Base-by-base conservation (phyloP, 2,888 invertebrate genomes). In the Criorhina ranunculi region DNA sequence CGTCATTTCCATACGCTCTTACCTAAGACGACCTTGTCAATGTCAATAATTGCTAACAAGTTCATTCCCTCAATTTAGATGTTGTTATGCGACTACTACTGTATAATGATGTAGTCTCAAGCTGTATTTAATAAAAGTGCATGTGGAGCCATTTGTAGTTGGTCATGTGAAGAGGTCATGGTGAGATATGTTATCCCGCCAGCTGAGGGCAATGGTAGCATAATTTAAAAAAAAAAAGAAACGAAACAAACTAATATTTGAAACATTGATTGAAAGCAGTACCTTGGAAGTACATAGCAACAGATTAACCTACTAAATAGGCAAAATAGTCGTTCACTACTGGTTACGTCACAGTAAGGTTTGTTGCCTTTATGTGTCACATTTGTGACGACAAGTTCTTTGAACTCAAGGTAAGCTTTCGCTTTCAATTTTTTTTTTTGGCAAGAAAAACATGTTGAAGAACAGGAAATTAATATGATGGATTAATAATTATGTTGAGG, bases 21-120 rank as follows among this genome's bases (percentile, higher is more conserved):
- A 60, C 85, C 66, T 62, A 80, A 69, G 42, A 66, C 35, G 76
- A 70, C 85, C 85, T 85, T 85, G 80, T 15, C 76, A 80, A 80
- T 85, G 85, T 85, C 85, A 85, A 85, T 85, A 85, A 85, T 80
- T 85, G 85, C 76, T 29, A 66, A 80, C 85, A 80, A 85, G 85
- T 85, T 85, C 85, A 85, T 80, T 85, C 85, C 75, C 70, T 75
- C 80, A 85, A 76, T 85, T 85, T 55, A 75, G 67, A 67, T 37
- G 42, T 29, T 31, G 37, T 81, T 64, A 73, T 64, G 51, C 17
- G 31, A 60, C 40, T 46, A 37, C 42, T 53, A 37, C 40, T 44
- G 17, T 46, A 33, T 12, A 17, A 24, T 59, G n/a, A 11, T 46
- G 17, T 44, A 11, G 31, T 19, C 44, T 19, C 35, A 35, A 9